These are phyloP conservation scores for Climacteris rufus DNA, from an alignment of 2,113 vertebrate genomes.

Conservation along the genomic window DNA sequence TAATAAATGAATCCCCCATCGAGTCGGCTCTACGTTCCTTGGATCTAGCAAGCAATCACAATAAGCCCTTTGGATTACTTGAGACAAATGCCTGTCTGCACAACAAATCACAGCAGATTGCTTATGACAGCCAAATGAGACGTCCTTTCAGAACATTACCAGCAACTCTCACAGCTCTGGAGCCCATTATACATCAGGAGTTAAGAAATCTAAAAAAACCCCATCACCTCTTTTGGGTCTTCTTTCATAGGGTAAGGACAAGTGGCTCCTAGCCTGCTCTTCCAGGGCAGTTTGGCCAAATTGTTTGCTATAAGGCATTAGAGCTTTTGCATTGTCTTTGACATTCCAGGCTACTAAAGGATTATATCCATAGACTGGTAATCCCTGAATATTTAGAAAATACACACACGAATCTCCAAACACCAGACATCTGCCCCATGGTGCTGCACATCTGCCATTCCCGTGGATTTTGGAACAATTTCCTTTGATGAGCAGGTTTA, in stretches of 20 bases:
- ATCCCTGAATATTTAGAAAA: constrained; percentile 56
- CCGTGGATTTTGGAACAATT: constrained; percentile 39
- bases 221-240: not conserved
- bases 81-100: constrained; percentile 42
- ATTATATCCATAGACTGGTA: constrained; percentile 63
- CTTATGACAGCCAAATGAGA: constrained; percentile 50
- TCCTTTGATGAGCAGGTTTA: constrained; percentile 34
- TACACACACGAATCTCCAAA: not conserved
- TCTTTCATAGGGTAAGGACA: not conserved
- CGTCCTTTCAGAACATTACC: not conserved
- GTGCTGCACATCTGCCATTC: constrained; percentile 59
- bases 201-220: not conserved
- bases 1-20: constrained; percentile 30
- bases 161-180: not conserved
- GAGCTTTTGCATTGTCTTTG: constrained; percentile 20
- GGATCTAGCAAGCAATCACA: constrained; percentile 31
- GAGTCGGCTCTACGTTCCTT: not conserved
- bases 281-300: not conserved
- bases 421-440: constrained; percentile 58
- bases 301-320: not conserved
- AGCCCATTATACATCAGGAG: not conserved
- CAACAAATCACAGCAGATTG: constrained; percentile 24
- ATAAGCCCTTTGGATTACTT: constrained; percentile 50
- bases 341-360: constrained; percentile 58
- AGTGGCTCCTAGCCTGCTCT: not conserved